Conservation (phyloP, 2,113 vertebrate genomes). For the Corythoichthys haematopterus region DNA sequence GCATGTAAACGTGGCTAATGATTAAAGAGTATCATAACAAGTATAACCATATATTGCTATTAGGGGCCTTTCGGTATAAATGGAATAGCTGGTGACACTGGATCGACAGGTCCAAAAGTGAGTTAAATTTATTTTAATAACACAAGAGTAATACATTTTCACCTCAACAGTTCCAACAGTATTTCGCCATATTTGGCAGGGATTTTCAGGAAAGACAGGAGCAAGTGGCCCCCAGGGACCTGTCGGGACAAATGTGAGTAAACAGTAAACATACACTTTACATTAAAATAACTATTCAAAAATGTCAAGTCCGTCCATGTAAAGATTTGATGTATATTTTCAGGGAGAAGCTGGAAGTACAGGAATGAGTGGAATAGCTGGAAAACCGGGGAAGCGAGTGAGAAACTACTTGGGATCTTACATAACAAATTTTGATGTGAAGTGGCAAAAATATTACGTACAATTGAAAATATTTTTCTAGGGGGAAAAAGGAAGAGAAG, state of each 20-base stretch:
- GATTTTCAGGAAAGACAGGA: slow-evolving; percentile 63
- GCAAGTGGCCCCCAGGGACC: slow-evolving; percentile 63
- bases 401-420: slow-evolving; percentile 13
- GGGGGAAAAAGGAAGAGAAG: slow-evolving; percentile 66
- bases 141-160: background rate
- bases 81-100: slow-evolving; percentile 51
- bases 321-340: background rate
- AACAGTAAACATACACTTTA: background rate
- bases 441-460: background rate
- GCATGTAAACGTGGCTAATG: too few species aligned
- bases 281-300: background rate
- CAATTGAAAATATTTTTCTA: slow-evolving; percentile 21
- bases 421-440: accelerated
- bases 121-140: slow-evolving; percentile 7
- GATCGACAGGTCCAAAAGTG: slow-evolving; percentile 58
- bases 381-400: slow-evolving; percentile 61
- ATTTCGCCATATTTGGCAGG: slow-evolving; percentile 42
- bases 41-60: slow-evolving; percentile 9
- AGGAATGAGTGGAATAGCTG: slow-evolving; percentile 55
- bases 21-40: background rate
- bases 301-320: background rate
- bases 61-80: slow-evolving; percentile 60
- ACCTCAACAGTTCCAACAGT: background rate
- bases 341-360: slow-evolving; percentile 64
- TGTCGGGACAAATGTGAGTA: slow-evolving; percentile 66